Percentiles rank a stretch among this genome's conserved stretches.
Evolutionary conservation across 2,797 vertebrate genomes (phyloP).

Genomic region (Artibeus lituratus): DNA sequence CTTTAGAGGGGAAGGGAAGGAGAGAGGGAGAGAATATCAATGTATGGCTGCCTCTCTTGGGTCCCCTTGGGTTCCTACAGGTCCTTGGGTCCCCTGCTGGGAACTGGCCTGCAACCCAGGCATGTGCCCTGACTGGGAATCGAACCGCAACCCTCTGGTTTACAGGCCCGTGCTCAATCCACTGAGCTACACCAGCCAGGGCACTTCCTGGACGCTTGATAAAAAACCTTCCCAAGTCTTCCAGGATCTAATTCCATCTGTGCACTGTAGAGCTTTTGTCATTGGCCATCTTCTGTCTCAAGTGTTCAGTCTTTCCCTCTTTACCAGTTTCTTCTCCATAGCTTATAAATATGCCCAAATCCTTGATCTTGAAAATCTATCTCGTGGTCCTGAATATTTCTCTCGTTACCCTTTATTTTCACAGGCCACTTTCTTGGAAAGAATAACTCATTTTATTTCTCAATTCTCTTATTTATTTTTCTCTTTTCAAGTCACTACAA

Average conservation of each 20-base stretch:
- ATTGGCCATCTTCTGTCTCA: not conserved
- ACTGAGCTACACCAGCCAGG: too few relatives aligned
- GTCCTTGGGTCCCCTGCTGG: too few relatives aligned
- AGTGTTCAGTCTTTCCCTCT: not conserved
- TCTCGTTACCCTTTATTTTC: not conserved
- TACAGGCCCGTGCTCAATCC: too few relatives aligned
- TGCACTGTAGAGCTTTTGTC: not conserved
- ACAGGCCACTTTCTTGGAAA: not conserved
- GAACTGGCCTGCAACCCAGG: too few relatives aligned
- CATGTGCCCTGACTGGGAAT: too few relatives aligned
- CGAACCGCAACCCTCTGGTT: too few relatives aligned
- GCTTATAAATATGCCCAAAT: not conserved
- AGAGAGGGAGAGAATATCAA: too few relatives aligned
- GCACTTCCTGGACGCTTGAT: not conserved
- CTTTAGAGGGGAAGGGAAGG: too few relatives aligned
- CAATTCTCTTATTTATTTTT: not conserved
- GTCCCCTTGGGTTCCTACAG: too few relatives aligned
- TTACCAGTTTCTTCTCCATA: slow-evolving; percentile 13
- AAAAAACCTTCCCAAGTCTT: not conserved
- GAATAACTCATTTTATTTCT: slow-evolving; percentile 8
- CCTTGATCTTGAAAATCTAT: not conserved
- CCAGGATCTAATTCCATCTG: not conserved
- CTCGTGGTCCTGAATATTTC: not conserved
- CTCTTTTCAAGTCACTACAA: not conserved
- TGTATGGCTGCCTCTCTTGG: too few relatives aligned